These are phyloP conservation scores for Gandaritis pyraliata DNA, from an alignment of 2,888 invertebrate genomes.

Conservation along the genomic window DNA sequence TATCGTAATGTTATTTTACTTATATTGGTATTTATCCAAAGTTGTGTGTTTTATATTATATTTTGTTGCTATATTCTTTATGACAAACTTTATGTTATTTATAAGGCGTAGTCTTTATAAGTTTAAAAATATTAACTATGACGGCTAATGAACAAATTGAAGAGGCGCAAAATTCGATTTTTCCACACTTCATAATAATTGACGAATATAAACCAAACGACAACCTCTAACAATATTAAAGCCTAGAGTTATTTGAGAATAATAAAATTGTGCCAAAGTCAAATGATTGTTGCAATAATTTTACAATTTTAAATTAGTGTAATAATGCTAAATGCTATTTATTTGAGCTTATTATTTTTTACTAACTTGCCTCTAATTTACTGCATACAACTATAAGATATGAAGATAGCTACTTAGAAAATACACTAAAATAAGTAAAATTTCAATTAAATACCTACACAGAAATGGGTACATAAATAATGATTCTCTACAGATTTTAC, in stretches of 20 bases:
- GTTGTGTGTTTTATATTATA: slow-evolving; percentile 78
- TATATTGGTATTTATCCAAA: slow-evolving; percentile 79
- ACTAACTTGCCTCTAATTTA: slow-evolving; percentile 43
- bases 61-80: slow-evolving; percentile 80
- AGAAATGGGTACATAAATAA: too few relatives aligned
- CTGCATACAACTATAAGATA: not conserved
- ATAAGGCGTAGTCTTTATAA: slow-evolving; percentile 57
- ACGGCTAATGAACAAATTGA: slow-evolving; percentile 60
- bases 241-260: slow-evolving; percentile 48
- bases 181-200: slow-evolving; percentile 28
- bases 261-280: slow-evolving; percentile 69
- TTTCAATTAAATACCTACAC: too few relatives aligned
- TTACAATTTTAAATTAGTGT: slow-evolving; percentile 46
- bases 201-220: slow-evolving; percentile 11
- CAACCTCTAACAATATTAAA: slow-evolving; percentile 13
- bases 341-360: slow-evolving; percentile 42
- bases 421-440: too few relatives aligned
- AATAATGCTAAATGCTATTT: slow-evolving; percentile 37
- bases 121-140: slow-evolving; percentile 54
- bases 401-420: too few relatives aligned
- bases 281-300: slow-evolving; percentile 70
- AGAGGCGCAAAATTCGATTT: slow-evolving; percentile 30
- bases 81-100: slow-evolving; percentile 70
- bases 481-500: too few relatives aligned
- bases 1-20: slow-evolving; percentile 72